Evolutionary conservation across 37 sponge, comb jelly and placozoan species (phyloP).

Genomic region (Aplysina aerophoba): DNA sequence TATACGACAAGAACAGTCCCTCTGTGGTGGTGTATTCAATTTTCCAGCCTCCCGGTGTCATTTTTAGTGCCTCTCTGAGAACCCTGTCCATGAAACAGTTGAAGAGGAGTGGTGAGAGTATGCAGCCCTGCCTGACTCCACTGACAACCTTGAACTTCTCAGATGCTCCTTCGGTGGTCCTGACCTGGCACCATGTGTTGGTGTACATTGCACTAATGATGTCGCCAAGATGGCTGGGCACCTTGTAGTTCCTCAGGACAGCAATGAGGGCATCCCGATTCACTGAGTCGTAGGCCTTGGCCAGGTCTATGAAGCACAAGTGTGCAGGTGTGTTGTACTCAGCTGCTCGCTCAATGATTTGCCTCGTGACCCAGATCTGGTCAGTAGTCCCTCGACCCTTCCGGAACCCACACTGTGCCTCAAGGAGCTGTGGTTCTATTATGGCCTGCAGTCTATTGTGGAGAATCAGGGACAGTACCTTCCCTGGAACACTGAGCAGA

Average conservation of each 20-base stretch:
- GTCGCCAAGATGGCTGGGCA: constrained; percentile 1
- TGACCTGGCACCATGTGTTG: constrained; percentile 28
- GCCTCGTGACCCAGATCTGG: constrained; percentile 17
- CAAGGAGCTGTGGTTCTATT: constrained; percentile 13
- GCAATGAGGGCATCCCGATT: constrained; percentile 13
- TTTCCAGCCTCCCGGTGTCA: too few relatives aligned
- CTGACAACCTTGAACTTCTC: too few relatives aligned
- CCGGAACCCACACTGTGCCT: constrained; percentile 12
- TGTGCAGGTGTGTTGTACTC: constrained; percentile 4
- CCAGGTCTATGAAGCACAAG: constrained; percentile 19
- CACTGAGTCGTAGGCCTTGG: constrained; percentile 21
- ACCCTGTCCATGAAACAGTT: too few relatives aligned
- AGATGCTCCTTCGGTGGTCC: too few relatives aligned
- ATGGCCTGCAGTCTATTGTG: constrained; percentile 4
- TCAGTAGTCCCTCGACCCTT: constrained; percentile 16
- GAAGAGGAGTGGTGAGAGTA: too few relatives aligned
- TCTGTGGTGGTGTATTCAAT: too few relatives aligned
- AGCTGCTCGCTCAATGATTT: constrained; percentile 29
- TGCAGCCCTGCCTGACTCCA: too few relatives aligned
- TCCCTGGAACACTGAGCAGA: constrained; percentile 23
- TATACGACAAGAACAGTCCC: too few relatives aligned
- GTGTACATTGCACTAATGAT: constrained; percentile 7
- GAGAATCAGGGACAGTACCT: constrained; percentile 10
- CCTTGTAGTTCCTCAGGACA: constrained; percentile 22
- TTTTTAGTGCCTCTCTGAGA: too few relatives aligned